phyloP scores from a whole-genome alignment of 2,113 vertebrate species.

The Thamnophis sirtalis region DNA sequence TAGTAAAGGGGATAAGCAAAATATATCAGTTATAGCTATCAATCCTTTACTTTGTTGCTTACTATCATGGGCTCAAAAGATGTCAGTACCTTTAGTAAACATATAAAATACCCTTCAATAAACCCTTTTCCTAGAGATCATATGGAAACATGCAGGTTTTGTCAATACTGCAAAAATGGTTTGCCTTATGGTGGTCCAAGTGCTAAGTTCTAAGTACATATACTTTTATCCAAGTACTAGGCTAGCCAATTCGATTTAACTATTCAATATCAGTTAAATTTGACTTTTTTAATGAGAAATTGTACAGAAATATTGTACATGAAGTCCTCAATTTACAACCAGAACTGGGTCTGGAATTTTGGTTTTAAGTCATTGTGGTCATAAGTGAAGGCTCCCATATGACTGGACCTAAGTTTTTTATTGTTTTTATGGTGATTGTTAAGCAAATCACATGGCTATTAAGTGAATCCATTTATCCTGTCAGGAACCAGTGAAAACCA shows the following conservation, averaged over 20 bases:
- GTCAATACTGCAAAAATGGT: neutral
- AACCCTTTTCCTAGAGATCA: neutral
- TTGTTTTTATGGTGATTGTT: neutral
- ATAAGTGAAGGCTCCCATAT: neutral
- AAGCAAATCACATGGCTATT: neutral
- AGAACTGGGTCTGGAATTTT: neutral
- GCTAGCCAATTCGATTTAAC: neutral
- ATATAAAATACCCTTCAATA: neutral
- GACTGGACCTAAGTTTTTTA: neutral
- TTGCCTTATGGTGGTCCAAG: neutral
- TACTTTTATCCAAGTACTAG: neutral
- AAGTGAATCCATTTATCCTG: neutral
- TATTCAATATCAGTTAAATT: neutral
- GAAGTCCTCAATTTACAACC: neutral
- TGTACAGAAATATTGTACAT: neutral
- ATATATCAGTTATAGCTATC: neutral
- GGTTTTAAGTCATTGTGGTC: neutral
- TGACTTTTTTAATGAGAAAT: neutral
- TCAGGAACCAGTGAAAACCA: neutral
- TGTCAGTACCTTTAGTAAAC: neutral
- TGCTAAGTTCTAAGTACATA: neutral
- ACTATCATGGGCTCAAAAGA: neutral
- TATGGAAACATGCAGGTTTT: neutral
- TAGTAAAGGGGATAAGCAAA: neutral
- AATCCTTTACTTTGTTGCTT: neutral